Base-by-base conservation (phyloP, 2,888 invertebrate genomes). In the Odontocolon sp. region DNA sequence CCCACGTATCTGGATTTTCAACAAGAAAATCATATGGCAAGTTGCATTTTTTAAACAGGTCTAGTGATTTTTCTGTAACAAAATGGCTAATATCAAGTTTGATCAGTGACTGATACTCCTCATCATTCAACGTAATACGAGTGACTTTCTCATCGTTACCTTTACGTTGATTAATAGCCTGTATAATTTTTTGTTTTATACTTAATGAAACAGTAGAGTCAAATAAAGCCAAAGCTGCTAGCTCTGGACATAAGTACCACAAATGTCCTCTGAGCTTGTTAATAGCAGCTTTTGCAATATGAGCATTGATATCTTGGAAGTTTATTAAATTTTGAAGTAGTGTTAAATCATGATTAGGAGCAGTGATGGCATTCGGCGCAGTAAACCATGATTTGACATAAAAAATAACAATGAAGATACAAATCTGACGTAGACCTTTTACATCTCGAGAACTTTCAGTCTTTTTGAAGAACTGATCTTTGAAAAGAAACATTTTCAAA, bases 401-500 rank as follows among this genome's bases (percentile, higher is more conserved):
- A n/a, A 82, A 23, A 11, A 18, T 52, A 11, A 80, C 69, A 16
- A 83, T 31, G 69, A 83, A 85, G 14, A 81, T 18, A 70, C 74
- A 83, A 56, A 83, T 72, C 0, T 82, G 72, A 9, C 70, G 33
- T 6, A 85, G 21, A 11, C 45, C 73, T 14, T 52, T 61, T 9
- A 67, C 16, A 50, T 83, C n/a, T n/a, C n/a, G 84, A 36, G 52
- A 8, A 2, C 1, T 23, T 0, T 70, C 80, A 2, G 84, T n/a
- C n/a, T n/a, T n/a, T n/a, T n/a, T 18, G 2, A 42, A 18, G 45
- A 83, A 84, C 42, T 83, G 72, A 3, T 68, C 50, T 38, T 77
- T 67, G 52, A 85, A 84, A 38, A 85, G 38, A 67, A 59, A 84
- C 23, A 86, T 83, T 79, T 86, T 86, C n/a, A n/a, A n/a, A n/a